These are phyloP conservation scores for Tinea pellionella DNA, from an alignment of 2,888 invertebrate genomes.

Conservation along the genomic window DNA sequence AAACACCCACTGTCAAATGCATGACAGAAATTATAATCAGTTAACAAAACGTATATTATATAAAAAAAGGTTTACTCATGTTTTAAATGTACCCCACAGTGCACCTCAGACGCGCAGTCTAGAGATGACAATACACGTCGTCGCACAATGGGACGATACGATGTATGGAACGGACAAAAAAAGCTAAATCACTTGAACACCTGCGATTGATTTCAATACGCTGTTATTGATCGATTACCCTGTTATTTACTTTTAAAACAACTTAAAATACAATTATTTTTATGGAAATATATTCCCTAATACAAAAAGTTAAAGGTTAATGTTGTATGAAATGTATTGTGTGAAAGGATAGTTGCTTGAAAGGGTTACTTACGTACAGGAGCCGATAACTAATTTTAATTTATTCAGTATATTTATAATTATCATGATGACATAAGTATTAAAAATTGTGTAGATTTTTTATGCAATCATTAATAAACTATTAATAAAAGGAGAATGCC, in stretches of 20 bases:
- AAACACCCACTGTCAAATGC: no score
- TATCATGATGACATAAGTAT: slow-evolving; percentile 6
- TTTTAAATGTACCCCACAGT: not conserved
- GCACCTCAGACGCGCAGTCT: slow-evolving; percentile 6
- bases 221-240: slow-evolving; percentile 54
- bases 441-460: not conserved
- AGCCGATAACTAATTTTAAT: slow-evolving; percentile 17
- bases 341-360: not conserved
- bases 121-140: slow-evolving; percentile 34
- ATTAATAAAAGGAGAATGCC: not conserved
- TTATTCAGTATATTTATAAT: slow-evolving; percentile 1
- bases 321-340: not conserved
- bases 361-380: slow-evolving; percentile 22
- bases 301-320: not conserved
- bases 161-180: slow-evolving; percentile 33
- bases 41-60: not conserved
- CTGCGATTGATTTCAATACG: slow-evolving; percentile 54
- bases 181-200: slow-evolving; percentile 58
- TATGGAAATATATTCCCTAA: not conserved
- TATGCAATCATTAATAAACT: not conserved
- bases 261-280: slow-evolving; percentile 11
- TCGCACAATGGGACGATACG: slow-evolving; percentile 28
- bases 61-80: not conserved
- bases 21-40: no score
- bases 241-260: slow-evolving; percentile 23